Evolutionary conservation across 2,797 vertebrate genomes (phyloP).

Genomic region (Salarias fasciatus): DNA sequence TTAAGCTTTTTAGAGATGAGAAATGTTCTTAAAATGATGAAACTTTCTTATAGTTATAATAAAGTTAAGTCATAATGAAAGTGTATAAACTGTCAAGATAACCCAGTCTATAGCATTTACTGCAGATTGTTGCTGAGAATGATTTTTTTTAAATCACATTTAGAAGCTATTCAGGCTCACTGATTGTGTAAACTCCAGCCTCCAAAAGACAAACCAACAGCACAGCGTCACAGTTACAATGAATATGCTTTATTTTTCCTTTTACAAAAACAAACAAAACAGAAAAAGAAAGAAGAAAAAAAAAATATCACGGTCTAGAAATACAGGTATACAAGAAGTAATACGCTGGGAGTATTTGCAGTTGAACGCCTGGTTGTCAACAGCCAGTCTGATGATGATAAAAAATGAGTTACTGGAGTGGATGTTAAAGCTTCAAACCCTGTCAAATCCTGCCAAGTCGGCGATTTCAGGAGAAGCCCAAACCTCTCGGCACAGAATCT

Average conservation of each 20-base stretch:
- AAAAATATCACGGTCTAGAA: constrained; percentile 93
- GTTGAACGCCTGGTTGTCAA: constrained; percentile 89
- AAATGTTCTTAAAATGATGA: no score
- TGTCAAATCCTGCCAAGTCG: constrained; percentile 68
- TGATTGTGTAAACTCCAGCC: no score
- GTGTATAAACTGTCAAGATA: no score
- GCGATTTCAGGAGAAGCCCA: background rate
- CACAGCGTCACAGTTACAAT: constrained; percentile 83
- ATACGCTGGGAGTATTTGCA: constrained; percentile 85
- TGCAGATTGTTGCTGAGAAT: no score
- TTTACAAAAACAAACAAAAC: constrained; percentile 82
- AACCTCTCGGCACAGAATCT: background rate
- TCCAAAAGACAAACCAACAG: background rate
- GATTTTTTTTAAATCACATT: no score
- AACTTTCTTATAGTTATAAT: no score
- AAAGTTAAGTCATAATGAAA: no score
- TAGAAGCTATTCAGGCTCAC: no score
- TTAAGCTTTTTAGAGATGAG: no score
- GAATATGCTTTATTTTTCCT: constrained; percentile 98
- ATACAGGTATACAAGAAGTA: constrained; percentile 92
- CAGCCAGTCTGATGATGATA: constrained; percentile 86
- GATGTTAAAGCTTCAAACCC: constrained; percentile 96
- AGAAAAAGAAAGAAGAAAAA: constrained; percentile 82
- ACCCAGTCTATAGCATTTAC: no score
- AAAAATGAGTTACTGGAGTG: constrained; percentile 74